These are phyloP conservation scores for Protonemura montana DNA, from an alignment of 2,888 invertebrate genomes.

Conservation along the genomic window DNA sequence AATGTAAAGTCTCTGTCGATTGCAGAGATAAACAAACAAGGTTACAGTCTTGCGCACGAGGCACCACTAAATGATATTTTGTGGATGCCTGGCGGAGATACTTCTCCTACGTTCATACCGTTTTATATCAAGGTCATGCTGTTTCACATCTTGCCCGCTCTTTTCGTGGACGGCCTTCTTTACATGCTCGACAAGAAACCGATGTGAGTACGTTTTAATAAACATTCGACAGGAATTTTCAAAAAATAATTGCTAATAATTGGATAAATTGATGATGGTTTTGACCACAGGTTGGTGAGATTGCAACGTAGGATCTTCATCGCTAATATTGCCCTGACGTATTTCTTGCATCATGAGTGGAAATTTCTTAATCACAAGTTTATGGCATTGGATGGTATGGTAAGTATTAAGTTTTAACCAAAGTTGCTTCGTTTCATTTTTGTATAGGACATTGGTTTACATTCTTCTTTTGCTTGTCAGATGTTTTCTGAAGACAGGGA, in stretches of 20 bases:
- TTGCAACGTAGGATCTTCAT: constrained; percentile 82
- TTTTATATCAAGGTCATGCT: constrained; percentile 75
- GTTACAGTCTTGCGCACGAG: constrained; percentile 61
- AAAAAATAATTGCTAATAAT: no score
- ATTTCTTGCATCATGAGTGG: constrained; percentile 83
- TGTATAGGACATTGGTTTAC: neutral
- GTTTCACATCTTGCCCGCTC: constrained; percentile 80
- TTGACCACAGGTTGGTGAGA: constrained; percentile 71
- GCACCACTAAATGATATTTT: constrained; percentile 75
- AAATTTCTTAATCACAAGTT: constrained; percentile 72
- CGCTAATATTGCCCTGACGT: constrained; percentile 74
- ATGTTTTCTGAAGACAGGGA: constrained; percentile 63
- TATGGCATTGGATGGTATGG: constrained; percentile 57
- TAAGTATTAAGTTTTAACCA: neutral
- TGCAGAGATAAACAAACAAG: constrained; percentile 67
- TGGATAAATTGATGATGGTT: neutral
- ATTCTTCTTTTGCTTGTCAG: constrained; percentile 58
- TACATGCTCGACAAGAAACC: constrained; percentile 74
- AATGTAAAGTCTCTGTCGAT: constrained; percentile 73
- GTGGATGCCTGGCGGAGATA: constrained; percentile 70
- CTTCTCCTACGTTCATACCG: constrained; percentile 66
- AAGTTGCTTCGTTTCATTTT: no score
- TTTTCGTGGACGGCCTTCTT: constrained; percentile 74
- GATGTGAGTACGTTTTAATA: constrained; percentile 64
- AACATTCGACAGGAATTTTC: no score